phyloP scores from a whole-genome alignment of 2,888 invertebrate species.

The Ophioninae sp. region DNA sequence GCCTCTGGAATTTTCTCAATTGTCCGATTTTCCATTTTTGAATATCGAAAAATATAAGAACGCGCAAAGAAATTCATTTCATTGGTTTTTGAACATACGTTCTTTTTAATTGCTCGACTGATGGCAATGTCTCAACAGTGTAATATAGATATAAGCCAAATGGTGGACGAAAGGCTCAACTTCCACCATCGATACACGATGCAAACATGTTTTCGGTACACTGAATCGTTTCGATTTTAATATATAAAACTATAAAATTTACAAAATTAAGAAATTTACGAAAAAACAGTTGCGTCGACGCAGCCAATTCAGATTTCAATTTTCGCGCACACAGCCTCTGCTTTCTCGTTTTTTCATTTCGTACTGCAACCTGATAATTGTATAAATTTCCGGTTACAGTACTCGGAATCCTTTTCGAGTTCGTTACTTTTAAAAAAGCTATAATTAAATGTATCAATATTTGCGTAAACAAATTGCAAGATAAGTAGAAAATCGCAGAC shows the following conservation, averaged over 20 bases:
- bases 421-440: too few relatives aligned
- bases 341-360: neutral
- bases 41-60: neutral
- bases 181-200: neutral
- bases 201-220: neutral
- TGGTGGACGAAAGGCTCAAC: neutral
- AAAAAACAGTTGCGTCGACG: constrained; percentile 11
- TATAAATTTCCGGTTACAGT: neutral
- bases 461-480: too few relatives aligned
- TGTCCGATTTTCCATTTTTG: neutral
- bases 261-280: neutral
- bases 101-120: too few relatives aligned
- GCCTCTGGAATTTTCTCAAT: neutral
- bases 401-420: too few relatives aligned
- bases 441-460: too few relatives aligned
- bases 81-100: too few relatives aligned
- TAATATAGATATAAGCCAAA: too few relatives aligned
- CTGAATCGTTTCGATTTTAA: neutral
- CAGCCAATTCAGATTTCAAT: neutral
- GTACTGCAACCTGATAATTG: too few relatives aligned
- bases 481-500: too few relatives aligned
- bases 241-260: constrained; percentile 19
- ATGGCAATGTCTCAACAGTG: too few relatives aligned
- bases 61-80: too few relatives aligned
- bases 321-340: neutral